phyloP scores from a whole-genome alignment of 35 echinoderm and acorn worm species.

The Hemicentrotus pulcherrimus region DNA sequence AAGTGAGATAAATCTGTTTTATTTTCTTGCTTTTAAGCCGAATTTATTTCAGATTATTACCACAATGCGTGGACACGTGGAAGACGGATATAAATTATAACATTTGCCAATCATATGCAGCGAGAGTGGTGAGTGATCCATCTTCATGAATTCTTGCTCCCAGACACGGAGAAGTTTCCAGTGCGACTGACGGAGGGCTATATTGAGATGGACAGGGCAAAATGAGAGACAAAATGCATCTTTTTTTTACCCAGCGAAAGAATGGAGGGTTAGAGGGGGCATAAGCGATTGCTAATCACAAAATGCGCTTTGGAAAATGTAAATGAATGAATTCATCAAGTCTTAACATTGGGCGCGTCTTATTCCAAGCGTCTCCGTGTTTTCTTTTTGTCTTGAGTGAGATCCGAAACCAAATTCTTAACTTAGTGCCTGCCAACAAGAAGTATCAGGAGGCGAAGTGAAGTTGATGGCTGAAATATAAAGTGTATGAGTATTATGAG shows the following conservation, averaged over 20 bases:
- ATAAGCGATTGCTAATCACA: slow-evolving; percentile 24
- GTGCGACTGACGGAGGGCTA: not conserved
- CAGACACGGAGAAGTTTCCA: slow-evolving; percentile 21
- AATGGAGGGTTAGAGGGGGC: slow-evolving; percentile 8
- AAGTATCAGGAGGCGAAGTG: not conserved
- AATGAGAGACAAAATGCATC: slow-evolving; percentile 14
- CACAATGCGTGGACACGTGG: not conserved
- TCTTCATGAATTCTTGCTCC: slow-evolving; percentile 28
- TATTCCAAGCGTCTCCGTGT: not conserved
- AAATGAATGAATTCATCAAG: slow-evolving; percentile 30
- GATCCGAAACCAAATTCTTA: not conserved
- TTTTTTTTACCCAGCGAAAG: not conserved
- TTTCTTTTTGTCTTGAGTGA: not conserved
- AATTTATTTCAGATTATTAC: not conserved
- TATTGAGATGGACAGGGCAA: not conserved
- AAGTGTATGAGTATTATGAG: slow-evolving; percentile 1
- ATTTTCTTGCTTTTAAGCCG: not conserved
- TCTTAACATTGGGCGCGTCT: not conserved
- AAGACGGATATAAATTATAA: not conserved
- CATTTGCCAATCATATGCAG: slow-evolving; percentile 35
- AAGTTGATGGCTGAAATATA: slow-evolving; percentile 33
- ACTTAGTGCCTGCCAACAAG: slow-evolving; percentile 4
- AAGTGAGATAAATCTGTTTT: not conserved
- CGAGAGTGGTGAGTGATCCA: not conserved
- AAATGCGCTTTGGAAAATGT: slow-evolving; percentile 15